These are phyloP conservation scores for Motacilla alba DNA, from an alignment of 2,113 vertebrate genomes.

Conservation along the genomic window DNA sequence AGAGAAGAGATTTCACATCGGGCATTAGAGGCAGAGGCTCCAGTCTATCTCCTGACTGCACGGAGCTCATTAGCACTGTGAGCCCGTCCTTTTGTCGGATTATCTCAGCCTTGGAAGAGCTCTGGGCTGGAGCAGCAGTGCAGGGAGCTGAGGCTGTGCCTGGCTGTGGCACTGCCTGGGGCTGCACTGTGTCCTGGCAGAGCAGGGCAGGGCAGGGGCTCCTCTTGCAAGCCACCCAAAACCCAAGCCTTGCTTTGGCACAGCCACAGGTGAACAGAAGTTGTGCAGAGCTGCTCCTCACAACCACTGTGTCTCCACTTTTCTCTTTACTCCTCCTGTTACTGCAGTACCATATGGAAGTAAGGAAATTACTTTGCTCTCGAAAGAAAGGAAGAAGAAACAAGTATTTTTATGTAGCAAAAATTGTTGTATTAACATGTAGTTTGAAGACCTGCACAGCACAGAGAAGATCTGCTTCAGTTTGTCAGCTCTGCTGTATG, in stretches of 20 bases:
- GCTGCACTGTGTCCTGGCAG: not conserved
- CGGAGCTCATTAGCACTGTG: not conserved
- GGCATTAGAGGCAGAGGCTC: not conserved
- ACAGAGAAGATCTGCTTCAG: not conserved
- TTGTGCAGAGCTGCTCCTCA: not conserved
- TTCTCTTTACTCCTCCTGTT: not conserved
- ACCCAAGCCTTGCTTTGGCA: not conserved
- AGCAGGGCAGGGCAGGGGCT: not conserved
- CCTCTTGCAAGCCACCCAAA: not conserved
- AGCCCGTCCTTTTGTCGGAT: not conserved
- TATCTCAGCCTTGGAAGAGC: not conserved
- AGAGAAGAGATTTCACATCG: conserved; percentile 48
- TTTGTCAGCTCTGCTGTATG: not conserved
- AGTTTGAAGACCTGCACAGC: not conserved
- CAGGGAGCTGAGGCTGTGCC: not conserved
- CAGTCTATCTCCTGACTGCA: conserved; percentile 12
- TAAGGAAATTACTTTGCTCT: not conserved
- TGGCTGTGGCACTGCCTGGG: not conserved
- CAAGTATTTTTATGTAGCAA: not conserved
- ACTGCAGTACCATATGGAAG: not conserved
- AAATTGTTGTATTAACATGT: not conserved
- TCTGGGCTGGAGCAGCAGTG: not conserved
- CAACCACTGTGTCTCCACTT: not conserved
- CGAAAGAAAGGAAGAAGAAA: not conserved
- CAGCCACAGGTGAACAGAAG: not conserved